Conservation (phyloP, 2,797 vertebrate genomes). For the Callimico goeldii region DNA sequence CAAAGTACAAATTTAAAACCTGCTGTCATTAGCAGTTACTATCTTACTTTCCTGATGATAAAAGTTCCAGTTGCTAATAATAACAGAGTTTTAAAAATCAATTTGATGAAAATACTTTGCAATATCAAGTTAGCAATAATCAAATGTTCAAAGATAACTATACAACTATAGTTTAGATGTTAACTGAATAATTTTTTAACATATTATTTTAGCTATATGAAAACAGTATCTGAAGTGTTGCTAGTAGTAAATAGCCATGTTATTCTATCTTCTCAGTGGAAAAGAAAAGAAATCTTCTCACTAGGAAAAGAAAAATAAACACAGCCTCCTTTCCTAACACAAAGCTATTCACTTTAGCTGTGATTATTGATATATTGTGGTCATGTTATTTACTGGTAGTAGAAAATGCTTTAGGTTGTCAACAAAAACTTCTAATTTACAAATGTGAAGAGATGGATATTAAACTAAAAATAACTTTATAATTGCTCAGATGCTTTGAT, state of each 20-base stretch:
- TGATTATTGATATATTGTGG: not conserved
- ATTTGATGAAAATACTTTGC: not conserved
- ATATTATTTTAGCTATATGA: not conserved
- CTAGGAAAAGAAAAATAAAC: not conserved
- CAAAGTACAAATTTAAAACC: not conserved
- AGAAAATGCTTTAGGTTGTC: not conserved
- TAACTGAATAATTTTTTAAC: not conserved
- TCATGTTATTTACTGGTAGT: not conserved
- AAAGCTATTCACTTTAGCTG: not conserved
- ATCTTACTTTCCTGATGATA: not conserved
- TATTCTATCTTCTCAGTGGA: not conserved
- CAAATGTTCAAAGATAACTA: not conserved
- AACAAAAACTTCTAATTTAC: conserved; percentile 21
- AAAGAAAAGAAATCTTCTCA: no score
- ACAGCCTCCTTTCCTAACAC: not conserved
- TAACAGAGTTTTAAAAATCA: not conserved
- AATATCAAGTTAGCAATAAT: not conserved
- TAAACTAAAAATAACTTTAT: not conserved
- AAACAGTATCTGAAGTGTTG: not conserved
- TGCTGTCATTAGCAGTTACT: not conserved
- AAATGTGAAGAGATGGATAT: not conserved
- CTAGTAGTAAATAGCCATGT: not conserved
- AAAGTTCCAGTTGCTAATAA: not conserved
- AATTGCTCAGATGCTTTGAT: not conserved
- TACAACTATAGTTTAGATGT: not conserved